Evolutionary conservation across 2,888 invertebrate species (phyloP).

Genomic region (Pediacus dermestoides): DNA sequence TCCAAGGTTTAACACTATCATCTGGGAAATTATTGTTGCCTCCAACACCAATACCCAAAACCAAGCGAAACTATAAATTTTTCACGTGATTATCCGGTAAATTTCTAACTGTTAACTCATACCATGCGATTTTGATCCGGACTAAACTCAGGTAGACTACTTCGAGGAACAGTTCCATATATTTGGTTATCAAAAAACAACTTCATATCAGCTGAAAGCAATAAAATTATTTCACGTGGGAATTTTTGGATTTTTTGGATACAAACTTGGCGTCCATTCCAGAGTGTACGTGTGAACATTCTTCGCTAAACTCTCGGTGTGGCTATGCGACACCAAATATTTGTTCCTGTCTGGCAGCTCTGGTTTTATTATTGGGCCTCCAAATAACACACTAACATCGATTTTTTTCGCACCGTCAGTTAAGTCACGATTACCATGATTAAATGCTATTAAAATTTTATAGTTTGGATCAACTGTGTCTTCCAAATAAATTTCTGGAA

Average conservation of each 20-base stretch:
- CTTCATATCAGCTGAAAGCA: constrained; percentile 39
- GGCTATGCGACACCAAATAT: constrained; percentile 19
- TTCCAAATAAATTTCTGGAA: constrained; percentile 39
- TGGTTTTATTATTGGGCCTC: constrained; percentile 51
- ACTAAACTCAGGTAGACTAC: constrained; percentile 12
- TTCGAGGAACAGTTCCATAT: constrained; percentile 40
- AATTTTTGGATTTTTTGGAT: constrained; percentile 22
- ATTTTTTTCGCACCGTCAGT: constrained; percentile 39
- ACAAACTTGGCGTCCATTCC: constrained; percentile 66
- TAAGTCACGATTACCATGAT: constrained; percentile 45
- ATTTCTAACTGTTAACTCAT: too few species aligned
- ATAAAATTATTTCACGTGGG: not conserved
- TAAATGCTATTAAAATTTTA: constrained; percentile 42
- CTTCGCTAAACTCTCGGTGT: constrained; percentile 51
- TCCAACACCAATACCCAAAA: constrained; percentile 68
- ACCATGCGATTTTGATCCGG: too few species aligned
- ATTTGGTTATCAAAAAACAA: constrained; percentile 45
- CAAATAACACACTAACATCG: constrained; percentile 52
- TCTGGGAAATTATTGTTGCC: constrained; percentile 66
- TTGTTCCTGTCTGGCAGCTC: constrained; percentile 27
- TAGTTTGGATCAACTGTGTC: constrained; percentile 21
- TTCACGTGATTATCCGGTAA: constrained; percentile 9
- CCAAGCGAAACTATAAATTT: constrained; percentile 59
- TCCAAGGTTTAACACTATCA: constrained; percentile 62
- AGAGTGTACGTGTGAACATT: constrained; percentile 63